Conservation (phyloP, 2,113 vertebrate genomes). For the Pavo muticus region DNA sequence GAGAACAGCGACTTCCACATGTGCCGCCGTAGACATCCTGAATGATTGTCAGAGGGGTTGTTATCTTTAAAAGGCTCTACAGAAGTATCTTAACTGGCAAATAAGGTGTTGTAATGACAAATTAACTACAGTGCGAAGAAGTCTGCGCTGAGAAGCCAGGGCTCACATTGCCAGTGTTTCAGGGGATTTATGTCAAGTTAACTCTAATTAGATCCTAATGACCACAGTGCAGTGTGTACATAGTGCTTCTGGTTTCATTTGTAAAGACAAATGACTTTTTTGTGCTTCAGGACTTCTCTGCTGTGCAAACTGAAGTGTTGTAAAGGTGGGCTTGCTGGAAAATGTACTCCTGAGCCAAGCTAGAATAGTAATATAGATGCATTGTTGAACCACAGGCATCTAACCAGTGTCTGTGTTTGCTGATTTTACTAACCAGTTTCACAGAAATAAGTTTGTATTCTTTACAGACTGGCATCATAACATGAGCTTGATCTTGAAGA, state of each 20-base stretch:
- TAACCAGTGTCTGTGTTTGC: background rate
- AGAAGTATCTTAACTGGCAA: background rate
- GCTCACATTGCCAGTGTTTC: background rate
- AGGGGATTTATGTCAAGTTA: background rate
- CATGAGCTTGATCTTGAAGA: background rate
- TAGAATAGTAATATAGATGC: background rate
- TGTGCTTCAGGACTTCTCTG: accelerated
- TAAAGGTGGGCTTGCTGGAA: background rate
- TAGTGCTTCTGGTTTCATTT: background rate
- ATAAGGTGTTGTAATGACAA: background rate
- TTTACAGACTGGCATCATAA: background rate
- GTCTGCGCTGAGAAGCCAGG: background rate
- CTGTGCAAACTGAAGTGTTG: background rate
- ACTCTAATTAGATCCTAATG: background rate
- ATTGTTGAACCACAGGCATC: background rate
- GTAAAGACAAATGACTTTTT: background rate
- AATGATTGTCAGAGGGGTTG: background rate
- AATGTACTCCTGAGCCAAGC: background rate
- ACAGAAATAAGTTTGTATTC: background rate
- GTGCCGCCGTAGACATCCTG: background rate
- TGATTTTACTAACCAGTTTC: background rate
- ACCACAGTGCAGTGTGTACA: background rate
- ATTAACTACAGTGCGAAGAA: background rate
- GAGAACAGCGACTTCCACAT: background rate
- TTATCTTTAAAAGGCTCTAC: background rate